Percentiles rank a stretch among this genome's conserved stretches.
phyloP scores from a whole-genome alignment of 2,888 invertebrate genomes.

The Polia nebulosa region DNA sequence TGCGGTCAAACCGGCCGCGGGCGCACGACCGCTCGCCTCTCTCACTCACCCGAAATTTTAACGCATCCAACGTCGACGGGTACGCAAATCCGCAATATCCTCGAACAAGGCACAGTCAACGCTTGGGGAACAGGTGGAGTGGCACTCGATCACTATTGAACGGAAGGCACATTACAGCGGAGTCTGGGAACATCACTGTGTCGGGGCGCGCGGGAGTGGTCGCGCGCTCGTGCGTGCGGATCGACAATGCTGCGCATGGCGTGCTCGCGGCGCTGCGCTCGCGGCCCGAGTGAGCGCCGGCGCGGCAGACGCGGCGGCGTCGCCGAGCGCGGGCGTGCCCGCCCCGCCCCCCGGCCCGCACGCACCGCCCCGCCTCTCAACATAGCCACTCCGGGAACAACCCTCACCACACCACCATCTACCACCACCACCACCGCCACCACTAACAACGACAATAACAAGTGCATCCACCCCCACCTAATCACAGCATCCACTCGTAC shows the following conservation, averaged over 20 bases:
- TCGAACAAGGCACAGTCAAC: slow-evolving; percentile 79
- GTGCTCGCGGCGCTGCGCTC: slow-evolving; percentile 81
- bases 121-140: slow-evolving; percentile 86
- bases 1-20: slow-evolving; percentile 90
- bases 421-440: slow-evolving; percentile 18
- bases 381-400: slow-evolving; percentile 61
- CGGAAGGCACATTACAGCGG: slow-evolving; percentile 85
- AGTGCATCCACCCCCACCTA: background rate
- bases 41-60: slow-evolving; percentile 91
- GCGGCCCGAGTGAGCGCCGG: slow-evolving; percentile 82
- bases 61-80: slow-evolving; percentile 89
- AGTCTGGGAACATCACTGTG: slow-evolving; percentile 86
- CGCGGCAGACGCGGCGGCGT: slow-evolving; percentile 79
- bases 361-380: slow-evolving; percentile 65
- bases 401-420: slow-evolving; percentile 57
- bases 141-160: slow-evolving; percentile 86
- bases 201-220: slow-evolving; percentile 81
- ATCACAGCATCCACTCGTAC: background rate
- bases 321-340: slow-evolving; percentile 70
- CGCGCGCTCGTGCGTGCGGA: slow-evolving; percentile 75
- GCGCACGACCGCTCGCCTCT: slow-evolving; percentile 85
- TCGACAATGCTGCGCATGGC: slow-evolving; percentile 75
- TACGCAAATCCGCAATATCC: slow-evolving; percentile 84
- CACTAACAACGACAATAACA: slow-evolving; percentile 24
- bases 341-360: slow-evolving; percentile 67